These are phyloP conservation scores for Muntiacus muntjak DNA, from an alignment of 2,113 vertebrate species.

Conservation along the genomic window DNA sequence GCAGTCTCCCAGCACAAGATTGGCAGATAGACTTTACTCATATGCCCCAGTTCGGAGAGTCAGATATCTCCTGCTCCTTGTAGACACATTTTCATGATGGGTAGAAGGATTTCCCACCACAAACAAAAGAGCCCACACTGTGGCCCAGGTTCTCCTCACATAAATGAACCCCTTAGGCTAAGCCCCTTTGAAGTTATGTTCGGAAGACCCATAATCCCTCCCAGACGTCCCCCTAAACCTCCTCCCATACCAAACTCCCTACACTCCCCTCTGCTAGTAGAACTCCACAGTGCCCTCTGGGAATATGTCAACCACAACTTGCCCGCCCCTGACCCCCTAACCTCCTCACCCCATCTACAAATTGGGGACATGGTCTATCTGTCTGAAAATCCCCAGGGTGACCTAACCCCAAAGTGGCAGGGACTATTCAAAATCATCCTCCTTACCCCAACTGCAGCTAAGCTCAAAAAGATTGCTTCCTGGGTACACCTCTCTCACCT, in stretches of 20 bases:
- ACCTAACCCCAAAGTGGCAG: not conserved
- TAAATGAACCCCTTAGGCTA: not conserved
- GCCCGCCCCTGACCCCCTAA: accelerated
- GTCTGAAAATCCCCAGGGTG: not conserved
- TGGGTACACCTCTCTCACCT: accelerated
- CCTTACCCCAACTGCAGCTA: not conserved
- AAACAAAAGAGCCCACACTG: not conserved
- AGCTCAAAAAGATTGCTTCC: not conserved
- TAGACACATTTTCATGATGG: not conserved
- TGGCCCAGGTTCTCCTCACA: not conserved
- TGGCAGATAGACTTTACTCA: not conserved
- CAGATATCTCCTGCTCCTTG: not conserved
- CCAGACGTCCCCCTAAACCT: not conserved
- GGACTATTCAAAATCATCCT: not conserved
- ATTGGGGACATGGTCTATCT: not conserved
- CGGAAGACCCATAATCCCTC: not conserved
- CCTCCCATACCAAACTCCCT: not conserved
- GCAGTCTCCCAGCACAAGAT: not conserved
- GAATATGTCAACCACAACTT: not conserved
- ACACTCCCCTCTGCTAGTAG: not conserved
- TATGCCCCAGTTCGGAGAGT: not conserved
- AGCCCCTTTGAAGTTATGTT: not conserved
- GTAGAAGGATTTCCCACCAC: not conserved
- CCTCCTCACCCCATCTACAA: not conserved
- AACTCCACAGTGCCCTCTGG: not conserved